Conservation (phyloP, 2,888 invertebrate genomes). For the Cyrtodaria siliqua region DNA sequence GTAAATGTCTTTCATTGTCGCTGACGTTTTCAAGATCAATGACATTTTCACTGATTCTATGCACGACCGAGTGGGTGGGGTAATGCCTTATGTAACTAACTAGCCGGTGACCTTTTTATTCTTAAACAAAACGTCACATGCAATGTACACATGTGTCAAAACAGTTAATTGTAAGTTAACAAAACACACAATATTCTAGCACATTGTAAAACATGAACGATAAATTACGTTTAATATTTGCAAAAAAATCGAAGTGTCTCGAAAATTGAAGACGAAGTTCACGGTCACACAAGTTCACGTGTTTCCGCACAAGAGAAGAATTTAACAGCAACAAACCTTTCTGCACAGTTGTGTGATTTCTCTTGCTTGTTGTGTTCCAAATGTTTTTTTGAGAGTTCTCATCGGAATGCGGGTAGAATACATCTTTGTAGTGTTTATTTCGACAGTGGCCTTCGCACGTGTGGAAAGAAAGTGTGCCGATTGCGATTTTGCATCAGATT, state of each 20-base stretch:
- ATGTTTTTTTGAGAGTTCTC: conserved; percentile 57
- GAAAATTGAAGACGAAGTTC: neutral
- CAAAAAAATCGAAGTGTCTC: neutral
- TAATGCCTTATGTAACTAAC: neutral
- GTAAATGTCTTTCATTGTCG: no score
- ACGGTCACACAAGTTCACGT: conserved; percentile 18
- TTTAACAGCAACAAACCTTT: conserved; percentile 46
- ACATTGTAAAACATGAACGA: no score
- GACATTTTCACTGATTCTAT: neutral
- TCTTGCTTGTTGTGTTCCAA: conserved; percentile 63
- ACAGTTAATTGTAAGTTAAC: neutral
- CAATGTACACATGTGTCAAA: neutral
- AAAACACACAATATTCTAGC: no score
- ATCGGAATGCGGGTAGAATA: conserved; percentile 51
- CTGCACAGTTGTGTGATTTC: conserved; percentile 62
- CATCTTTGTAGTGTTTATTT: conserved; percentile 39
- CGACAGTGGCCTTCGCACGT: conserved; percentile 40
- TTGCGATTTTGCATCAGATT: conserved; percentile 39
- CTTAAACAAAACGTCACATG: neutral
- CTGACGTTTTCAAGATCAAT: no score
- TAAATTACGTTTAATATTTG: neutral
- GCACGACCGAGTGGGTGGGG: conserved; percentile 19
- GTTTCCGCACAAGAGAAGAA: neutral
- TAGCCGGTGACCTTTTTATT: neutral
- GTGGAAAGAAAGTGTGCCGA: conserved; percentile 41